Evolutionary conservation across 2,888 invertebrate genomes (phyloP).

Genomic region (Phlogophora meticulosa): DNA sequence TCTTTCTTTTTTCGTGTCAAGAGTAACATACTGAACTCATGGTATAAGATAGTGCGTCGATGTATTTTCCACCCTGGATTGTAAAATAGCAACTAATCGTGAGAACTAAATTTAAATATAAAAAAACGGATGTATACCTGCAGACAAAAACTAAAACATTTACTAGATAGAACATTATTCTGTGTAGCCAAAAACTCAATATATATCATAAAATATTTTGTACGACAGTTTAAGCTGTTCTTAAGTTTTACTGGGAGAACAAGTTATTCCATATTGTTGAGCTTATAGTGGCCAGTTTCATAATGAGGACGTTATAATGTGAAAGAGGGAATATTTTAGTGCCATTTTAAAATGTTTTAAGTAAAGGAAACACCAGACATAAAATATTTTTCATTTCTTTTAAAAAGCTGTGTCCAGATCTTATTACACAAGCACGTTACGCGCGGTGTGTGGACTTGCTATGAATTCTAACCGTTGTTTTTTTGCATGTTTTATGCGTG

Average conservation of each 20-base stretch:
- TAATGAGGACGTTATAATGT: slow-evolving; percentile 54
- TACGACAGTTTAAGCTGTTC: slow-evolving; percentile 33
- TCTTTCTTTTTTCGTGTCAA: too few relatives aligned
- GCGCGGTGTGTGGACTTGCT: background rate
- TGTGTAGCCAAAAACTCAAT: slow-evolving; percentile 35
- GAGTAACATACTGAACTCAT: too few relatives aligned
- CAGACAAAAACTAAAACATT: background rate
- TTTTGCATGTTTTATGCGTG: background rate
- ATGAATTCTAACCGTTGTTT: background rate
- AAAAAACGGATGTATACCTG: background rate
- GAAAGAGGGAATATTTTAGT: slow-evolving; percentile 34
- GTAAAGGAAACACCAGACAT: slow-evolving; percentile 24
- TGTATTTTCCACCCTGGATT: too few relatives aligned
- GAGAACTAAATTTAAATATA: too few relatives aligned
- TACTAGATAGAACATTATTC: slow-evolving; percentile 19
- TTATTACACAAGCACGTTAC: background rate
- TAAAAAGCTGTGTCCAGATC: slow-evolving; percentile 5
- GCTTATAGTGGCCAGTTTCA: slow-evolving; percentile 56
- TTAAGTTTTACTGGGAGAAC: slow-evolving; percentile 46
- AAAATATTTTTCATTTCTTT: slow-evolving; percentile 26
- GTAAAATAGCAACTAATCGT: too few relatives aligned
- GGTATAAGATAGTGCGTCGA: too few relatives aligned
- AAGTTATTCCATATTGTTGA: slow-evolving; percentile 61
- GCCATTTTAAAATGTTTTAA: slow-evolving; percentile 41
- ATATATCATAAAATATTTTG: slow-evolving; percentile 38